Conservation (phyloP, 2,113 vertebrate genomes). For the Tyto alba region DNA sequence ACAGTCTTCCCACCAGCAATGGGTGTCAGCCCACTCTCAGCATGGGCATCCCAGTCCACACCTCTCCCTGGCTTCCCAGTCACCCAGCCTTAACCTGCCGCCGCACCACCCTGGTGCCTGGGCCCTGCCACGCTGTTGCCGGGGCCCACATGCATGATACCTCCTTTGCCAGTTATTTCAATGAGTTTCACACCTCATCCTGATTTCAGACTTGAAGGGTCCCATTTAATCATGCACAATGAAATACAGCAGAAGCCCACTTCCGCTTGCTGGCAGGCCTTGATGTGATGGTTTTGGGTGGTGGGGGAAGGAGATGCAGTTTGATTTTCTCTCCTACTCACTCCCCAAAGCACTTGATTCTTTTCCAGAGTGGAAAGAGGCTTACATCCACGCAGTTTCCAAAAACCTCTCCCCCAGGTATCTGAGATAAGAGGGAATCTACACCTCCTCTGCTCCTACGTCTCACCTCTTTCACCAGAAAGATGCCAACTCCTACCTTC, state of each 20-base stretch:
- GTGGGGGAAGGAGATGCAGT: neutral
- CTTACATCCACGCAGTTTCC: neutral
- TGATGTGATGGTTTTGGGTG: accelerated
- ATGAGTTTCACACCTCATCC: neutral
- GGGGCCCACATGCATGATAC: accelerated
- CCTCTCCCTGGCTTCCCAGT: neutral
- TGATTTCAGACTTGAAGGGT: neutral
- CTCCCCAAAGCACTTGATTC: neutral
- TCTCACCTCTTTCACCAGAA: neutral
- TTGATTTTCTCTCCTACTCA: neutral
- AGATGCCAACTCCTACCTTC: neutral
- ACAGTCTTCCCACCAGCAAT: accelerated
- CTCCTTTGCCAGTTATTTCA: neutral
- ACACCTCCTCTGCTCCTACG: neutral
- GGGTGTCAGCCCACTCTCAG: neutral
- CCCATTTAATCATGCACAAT: accelerated
- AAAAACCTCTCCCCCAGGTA: neutral
- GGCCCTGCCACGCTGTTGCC: accelerated
- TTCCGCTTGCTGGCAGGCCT: neutral
- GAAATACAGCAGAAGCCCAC: neutral
- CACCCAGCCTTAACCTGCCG: neutral
- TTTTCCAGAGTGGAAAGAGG: neutral
- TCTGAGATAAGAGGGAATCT: neutral
- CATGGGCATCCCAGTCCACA: neutral
- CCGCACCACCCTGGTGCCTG: accelerated